Base-by-base conservation (phyloP, 2,888 invertebrate genomes). In the Acrobasis repandana region DNA sequence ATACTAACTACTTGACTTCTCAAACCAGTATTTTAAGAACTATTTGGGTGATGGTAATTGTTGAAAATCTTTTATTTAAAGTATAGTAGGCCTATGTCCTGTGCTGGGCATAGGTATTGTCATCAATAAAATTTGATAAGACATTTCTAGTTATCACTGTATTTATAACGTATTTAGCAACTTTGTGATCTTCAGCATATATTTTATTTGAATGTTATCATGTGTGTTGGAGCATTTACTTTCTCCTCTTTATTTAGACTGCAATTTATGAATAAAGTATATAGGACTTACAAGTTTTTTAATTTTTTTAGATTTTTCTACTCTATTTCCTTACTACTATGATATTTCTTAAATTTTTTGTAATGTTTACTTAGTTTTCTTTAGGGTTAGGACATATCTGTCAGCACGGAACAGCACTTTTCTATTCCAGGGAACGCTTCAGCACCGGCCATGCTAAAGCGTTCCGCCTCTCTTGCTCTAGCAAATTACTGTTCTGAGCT, bases 261-360 rank as follows among this genome's bases (percentile, higher is more conserved):
- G 46, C 59, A n/a, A 49, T 57, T 58, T 63, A 56, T n/a, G n/a
- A 38, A 54, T 61, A 61, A 61, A 59, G 56, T 62, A 62, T 56
- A 59, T 38, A 20, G 14, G 54, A 38, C 14, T 20, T 36, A 52
- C 16, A 8, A 38, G n/a, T 50, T 43, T 59, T 51, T 51, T 38
- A 43, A n/a, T n/a, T n/a, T n/a, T n/a, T 48, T 58, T 15, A 48
- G 34, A 3, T n/a, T 18, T 46, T 3, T 28, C n/a, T 51, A 47
- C 56, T 56, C 18, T 28, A 15, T 50, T 83, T 83, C 2, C 74
- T 28, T 28, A 28, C 28, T 28, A 6, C 4, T 28, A 28, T 28
- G 28, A 28, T 2, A 5, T 28, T 28, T 28, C 28, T 28, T 5
- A 6, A 28, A 28, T 28, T 28, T 5, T 28, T 28, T 28, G 28